Evolutionary conservation across 2,797 vertebrate species (phyloP).

Genomic region (Ceryle rudis): DNA sequence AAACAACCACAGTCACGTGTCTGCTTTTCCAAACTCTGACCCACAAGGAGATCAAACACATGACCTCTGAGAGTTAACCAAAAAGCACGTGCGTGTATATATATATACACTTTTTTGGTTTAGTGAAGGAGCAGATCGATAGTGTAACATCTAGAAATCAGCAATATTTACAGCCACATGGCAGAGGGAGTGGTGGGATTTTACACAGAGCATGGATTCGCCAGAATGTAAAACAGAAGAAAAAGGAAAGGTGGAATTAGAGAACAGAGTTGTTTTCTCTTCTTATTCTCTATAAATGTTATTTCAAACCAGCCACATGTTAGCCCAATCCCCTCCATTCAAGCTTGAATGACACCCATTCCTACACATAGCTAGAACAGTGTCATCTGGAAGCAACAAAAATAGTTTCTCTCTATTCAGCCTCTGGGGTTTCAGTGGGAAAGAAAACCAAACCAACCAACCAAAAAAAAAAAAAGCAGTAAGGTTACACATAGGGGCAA

Average conservation of each 20-base stretch:
- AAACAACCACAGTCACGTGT: neutral
- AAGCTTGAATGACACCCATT: neutral
- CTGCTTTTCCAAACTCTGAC: constrained; percentile 47
- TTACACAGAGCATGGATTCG: rapidly evolving
- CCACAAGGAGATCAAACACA: neutral
- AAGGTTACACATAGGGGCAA: neutral
- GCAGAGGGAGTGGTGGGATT: neutral
- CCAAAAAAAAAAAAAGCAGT: too few relatives aligned
- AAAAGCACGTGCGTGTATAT: neutral
- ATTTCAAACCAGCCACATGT: neutral
- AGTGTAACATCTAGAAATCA: neutral
- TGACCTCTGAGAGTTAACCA: neutral
- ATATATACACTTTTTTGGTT: neutral
- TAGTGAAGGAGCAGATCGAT: rapidly evolving
- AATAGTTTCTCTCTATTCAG: neutral
- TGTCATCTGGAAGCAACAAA: neutral
- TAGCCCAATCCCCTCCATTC: neutral
- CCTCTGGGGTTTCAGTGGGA: neutral
- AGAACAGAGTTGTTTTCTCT: neutral
- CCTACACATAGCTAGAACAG: neutral
- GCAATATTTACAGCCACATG: rapidly evolving
- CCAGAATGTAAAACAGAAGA: neutral
- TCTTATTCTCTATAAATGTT: neutral
- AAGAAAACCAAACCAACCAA: neutral
- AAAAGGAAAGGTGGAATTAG: neutral